phyloP scores from a whole-genome alignment of 2,113 vertebrate species.

The Bubo scandiacus region DNA sequence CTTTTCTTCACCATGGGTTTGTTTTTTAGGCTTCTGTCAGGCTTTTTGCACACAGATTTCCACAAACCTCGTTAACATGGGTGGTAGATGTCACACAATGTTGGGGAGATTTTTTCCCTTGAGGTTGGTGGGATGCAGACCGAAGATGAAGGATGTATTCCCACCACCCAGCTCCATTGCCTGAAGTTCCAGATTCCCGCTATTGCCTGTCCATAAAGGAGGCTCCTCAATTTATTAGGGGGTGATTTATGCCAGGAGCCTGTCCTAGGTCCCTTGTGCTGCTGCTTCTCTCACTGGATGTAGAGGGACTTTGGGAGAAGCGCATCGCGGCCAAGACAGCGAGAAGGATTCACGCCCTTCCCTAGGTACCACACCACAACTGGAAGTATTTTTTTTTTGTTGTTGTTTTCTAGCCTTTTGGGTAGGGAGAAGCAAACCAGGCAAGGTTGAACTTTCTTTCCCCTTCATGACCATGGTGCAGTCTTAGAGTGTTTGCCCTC shows the following conservation, averaged over 20 bases:
- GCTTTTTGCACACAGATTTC: neutral
- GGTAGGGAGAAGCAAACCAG: neutral
- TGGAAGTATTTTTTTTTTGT: neutral
- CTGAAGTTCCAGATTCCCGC: neutral
- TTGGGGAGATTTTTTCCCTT: neutral
- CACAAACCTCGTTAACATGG: neutral
- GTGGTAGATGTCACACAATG: neutral
- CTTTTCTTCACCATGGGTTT: neutral
- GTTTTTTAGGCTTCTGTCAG: conserved; percentile 5
- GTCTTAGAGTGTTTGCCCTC: neutral
- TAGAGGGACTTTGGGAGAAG: neutral
- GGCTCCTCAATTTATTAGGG: neutral
- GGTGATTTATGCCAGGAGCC: neutral
- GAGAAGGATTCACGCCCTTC: neutral
- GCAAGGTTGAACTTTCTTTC: neutral
- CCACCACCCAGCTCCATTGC: neutral
- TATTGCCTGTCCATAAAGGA: neutral
- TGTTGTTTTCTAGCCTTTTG: neutral
- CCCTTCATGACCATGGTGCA: neutral
- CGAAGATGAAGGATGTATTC: neutral
- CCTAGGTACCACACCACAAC: neutral
- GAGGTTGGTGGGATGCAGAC: neutral
- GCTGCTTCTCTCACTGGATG: neutral
- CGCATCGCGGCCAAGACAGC: fast-evolving
- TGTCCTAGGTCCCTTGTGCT: neutral